These are phyloP conservation scores for Phalloptychus januarius DNA, from an alignment of 2,797 vertebrate species.

Conservation along the genomic window DNA sequence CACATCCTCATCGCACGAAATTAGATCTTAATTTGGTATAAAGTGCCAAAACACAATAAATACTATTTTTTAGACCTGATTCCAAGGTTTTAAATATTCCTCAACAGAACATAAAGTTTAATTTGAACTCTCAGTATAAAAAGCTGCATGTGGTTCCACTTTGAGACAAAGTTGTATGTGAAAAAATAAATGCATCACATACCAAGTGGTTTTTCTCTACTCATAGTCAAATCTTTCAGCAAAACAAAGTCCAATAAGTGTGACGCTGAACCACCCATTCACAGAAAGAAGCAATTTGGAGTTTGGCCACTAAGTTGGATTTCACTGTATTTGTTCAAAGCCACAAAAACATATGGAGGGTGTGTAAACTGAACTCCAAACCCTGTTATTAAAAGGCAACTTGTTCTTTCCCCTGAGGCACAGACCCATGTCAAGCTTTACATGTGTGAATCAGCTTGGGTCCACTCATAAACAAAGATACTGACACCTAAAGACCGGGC, in stretches of 20 bases:
- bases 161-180: background rate
- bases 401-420: background rate
- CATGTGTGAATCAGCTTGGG: background rate
- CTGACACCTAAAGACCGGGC: background rate
- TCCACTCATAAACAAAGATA: background rate
- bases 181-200: background rate
- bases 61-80: background rate
- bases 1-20: background rate
- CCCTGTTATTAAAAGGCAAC: background rate
- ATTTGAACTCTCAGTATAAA: background rate
- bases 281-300: background rate
- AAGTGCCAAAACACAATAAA: background rate
- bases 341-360: background rate
- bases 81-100: background rate
- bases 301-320: background rate
- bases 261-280: background rate
- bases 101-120: background rate
- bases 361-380: constrained; percentile 1
- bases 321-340: constrained; percentile 2
- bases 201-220: background rate
- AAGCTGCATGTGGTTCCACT: background rate
- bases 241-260: background rate
- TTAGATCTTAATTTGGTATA: background rate
- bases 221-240: background rate
- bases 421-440: background rate